Percentiles rank a stretch among this genome's conserved stretches.
Conservation (phyloP, 2,113 vertebrate genomes). For the cattle (Bos taurus) region DNA sequence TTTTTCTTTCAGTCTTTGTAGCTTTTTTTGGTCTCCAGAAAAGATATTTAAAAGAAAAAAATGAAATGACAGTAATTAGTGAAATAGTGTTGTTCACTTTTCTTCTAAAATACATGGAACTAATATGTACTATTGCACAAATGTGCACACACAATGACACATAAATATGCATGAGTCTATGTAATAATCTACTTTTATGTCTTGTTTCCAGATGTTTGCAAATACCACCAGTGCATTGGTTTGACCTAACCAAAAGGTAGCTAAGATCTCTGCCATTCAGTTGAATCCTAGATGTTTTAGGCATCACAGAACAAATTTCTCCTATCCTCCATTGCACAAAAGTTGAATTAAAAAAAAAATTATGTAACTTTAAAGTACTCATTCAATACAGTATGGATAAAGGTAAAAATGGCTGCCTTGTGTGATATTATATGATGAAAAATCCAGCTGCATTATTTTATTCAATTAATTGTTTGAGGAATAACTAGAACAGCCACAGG, state of each 20-base stretch:
- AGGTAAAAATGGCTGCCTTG: not conserved
- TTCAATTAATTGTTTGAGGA: not conserved
- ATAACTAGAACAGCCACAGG: not conserved
- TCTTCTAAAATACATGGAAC: not conserved
- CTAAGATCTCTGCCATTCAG: not conserved
- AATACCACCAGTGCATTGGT: not conserved
- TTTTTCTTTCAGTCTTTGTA: not conserved
- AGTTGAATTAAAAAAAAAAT: not conserved
- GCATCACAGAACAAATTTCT: not conserved
- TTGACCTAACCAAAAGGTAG: not conserved
- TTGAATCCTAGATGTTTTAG: not conserved
- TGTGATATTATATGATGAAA: not conserved
- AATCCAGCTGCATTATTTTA: not conserved
- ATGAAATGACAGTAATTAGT: not conserved
- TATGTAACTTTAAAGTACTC: not conserved
- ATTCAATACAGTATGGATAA: not conserved
- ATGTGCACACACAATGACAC: not conserved
- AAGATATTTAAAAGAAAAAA: not conserved
- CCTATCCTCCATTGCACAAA: not conserved
- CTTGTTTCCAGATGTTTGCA: constrained; percentile 47
- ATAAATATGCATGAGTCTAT: not conserved
- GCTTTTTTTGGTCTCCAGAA: not conserved
- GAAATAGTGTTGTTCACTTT: not conserved
- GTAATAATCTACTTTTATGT: constrained; percentile 42
- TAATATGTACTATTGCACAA: not conserved